Percentiles rank a stretch among this genome's conserved stretches.
Conservation (phyloP, 2,888 invertebrate species). For the Abrostola tripartita region DNA sequence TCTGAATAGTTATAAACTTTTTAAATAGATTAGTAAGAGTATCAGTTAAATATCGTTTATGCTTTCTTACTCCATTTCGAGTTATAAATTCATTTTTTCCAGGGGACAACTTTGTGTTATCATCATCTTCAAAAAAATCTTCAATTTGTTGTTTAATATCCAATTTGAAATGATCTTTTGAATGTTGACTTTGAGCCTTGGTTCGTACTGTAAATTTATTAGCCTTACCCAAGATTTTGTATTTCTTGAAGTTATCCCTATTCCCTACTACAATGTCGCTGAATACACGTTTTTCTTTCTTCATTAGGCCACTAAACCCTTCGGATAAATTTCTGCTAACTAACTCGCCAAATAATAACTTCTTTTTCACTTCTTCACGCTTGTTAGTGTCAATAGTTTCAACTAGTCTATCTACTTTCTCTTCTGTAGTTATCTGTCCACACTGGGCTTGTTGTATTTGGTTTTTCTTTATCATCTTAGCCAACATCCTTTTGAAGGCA, state of each 20-base stretch:
- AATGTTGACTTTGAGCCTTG: conserved; percentile 1
- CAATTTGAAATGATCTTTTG: neutral
- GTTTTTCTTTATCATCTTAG: neutral
- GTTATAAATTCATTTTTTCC: conserved; percentile 5
- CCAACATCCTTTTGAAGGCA: neutral
- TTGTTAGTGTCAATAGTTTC: conserved; percentile 1
- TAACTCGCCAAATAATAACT: conserved; percentile 7
- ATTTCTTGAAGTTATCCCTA: neutral
- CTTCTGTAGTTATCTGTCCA: neutral
- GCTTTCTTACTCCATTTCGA: neutral
- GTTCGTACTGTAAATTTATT: neutral
- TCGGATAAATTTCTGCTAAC: conserved; percentile 4
- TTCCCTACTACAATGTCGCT: conserved; percentile 1
- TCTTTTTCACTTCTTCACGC: conserved; percentile 7
- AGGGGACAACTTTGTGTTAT: conserved; percentile 6
- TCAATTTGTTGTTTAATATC: conserved; percentile 6
- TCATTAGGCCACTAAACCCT: conserved; percentile 2
- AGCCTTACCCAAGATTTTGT: too few species aligned
- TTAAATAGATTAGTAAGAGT: conserved; percentile 19
- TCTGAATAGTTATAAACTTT: conserved; percentile 18
- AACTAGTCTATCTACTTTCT: conserved; percentile 1
- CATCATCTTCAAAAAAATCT: conserved; percentile 7
- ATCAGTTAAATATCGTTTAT: neutral
- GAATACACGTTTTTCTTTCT: neutral
- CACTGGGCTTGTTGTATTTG: neutral